Evolutionary conservation across 2,113 vertebrate species (phyloP).

Genomic region (Boulengeromyrus knoepffleri): DNA sequence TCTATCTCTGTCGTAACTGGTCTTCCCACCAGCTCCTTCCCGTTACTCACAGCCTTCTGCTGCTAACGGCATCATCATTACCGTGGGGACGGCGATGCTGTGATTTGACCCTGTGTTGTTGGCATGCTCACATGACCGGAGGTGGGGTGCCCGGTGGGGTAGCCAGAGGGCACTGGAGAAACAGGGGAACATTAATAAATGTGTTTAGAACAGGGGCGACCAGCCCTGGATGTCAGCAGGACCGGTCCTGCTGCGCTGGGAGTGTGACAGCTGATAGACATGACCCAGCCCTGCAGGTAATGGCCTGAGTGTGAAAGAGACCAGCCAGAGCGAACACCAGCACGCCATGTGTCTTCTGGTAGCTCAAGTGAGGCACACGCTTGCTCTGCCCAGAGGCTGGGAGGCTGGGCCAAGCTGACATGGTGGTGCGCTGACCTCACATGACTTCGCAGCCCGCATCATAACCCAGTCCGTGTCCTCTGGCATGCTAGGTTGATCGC

Average conservation of each 20-base stretch:
- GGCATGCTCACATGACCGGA: neutral
- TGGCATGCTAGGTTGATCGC: constrained; percentile 69
- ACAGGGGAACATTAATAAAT: neutral
- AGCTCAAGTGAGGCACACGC: neutral
- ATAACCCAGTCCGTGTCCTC: neutral
- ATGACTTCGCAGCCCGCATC: neutral
- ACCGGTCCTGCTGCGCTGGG: neutral
- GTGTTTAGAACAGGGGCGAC: neutral
- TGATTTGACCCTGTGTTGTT: neutral
- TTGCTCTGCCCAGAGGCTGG: neutral
- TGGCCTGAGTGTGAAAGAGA: neutral
- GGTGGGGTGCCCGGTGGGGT: neutral
- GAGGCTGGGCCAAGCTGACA: neutral
- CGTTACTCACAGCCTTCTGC: neutral
- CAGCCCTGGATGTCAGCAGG: neutral
- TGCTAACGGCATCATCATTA: neutral
- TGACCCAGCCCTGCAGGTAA: neutral
- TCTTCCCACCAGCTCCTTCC: neutral
- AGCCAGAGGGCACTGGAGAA: neutral
- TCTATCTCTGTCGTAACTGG: neutral
- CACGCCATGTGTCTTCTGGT: neutral
- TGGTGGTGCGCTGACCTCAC: neutral
- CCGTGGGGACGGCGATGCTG: neutral
- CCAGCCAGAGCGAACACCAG: neutral
- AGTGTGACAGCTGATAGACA: neutral